phyloP scores from a whole-genome alignment of 2,113 vertebrate species.

The Macaca fascicularis region DNA sequence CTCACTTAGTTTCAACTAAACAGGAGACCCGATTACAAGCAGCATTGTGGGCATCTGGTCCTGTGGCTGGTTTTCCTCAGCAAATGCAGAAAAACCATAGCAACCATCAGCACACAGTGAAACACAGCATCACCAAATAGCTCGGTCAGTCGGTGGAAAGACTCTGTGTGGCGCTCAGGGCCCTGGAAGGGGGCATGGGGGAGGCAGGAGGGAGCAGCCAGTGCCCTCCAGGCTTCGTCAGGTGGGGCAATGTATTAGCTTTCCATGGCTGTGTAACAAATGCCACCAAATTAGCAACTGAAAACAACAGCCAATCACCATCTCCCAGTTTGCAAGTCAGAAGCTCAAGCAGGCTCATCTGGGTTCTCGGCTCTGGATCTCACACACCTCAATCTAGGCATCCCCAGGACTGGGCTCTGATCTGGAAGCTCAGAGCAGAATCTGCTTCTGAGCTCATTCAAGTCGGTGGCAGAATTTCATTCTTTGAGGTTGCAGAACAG shows the following conservation, averaged over 20 bases:
- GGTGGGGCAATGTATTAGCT: not conserved
- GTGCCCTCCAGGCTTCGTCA: not conserved
- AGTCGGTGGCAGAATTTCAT: not conserved
- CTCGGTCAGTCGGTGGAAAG: not conserved
- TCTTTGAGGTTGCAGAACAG: not conserved
- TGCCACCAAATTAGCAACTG: not conserved
- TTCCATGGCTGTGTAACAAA: not conserved
- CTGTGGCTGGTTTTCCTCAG: not conserved
- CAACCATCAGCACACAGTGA: not conserved
- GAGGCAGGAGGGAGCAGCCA: not conserved
- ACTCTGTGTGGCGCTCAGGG: not conserved
- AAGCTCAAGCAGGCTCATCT: not conserved
- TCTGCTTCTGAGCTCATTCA: not conserved
- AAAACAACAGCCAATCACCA: not conserved
- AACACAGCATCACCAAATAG: not conserved
- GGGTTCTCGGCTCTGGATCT: not conserved
- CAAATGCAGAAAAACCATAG: not conserved
- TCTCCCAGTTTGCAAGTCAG: not conserved
- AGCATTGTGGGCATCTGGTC: not conserved
- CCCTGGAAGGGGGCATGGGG: too few relatives aligned
- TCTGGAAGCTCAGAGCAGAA: not conserved
- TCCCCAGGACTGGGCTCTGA: not conserved
- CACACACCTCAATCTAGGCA: not conserved
- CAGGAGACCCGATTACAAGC: not conserved
- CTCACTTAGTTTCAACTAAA: conserved; percentile 50